Conservation (phyloP, 2,888 invertebrate genomes). For the Poecilobothrus nobilitatus region DNA sequence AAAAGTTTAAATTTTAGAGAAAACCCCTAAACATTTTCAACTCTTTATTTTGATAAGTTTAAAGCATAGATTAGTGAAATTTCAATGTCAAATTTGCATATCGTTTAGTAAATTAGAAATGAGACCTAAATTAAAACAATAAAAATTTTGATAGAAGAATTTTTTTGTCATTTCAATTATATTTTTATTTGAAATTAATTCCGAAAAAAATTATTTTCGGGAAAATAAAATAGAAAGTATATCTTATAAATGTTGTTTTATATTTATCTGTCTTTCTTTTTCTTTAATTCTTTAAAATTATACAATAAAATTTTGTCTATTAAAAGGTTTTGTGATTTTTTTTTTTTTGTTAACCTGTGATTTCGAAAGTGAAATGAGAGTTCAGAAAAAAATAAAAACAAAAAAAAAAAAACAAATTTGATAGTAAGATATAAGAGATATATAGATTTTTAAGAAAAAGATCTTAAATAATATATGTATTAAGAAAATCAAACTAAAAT, state of each 20-base stretch:
- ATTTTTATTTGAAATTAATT: neutral
- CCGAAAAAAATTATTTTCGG: neutral
- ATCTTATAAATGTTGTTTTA: neutral
- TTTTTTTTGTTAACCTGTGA: neutral
- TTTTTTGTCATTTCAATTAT: neutral
- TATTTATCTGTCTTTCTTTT: neutral
- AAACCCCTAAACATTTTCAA: too few species aligned
- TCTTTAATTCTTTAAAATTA: neutral
- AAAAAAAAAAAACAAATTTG: too few species aligned
- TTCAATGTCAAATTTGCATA: slow-evolving; percentile 3
- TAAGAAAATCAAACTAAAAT: too few species aligned
- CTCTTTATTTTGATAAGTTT: too few species aligned
- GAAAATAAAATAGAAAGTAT: neutral
- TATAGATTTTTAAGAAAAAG: too few species aligned
- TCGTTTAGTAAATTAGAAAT: neutral
- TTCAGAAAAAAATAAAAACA: neutral
- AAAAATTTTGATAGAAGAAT: neutral
- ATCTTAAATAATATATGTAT: too few species aligned
- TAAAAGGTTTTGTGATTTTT: neutral
- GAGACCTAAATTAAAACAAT: neutral
- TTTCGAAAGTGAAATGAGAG: neutral
- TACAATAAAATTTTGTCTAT: neutral
- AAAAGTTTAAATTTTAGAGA: too few species aligned
- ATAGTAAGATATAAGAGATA: too few species aligned
- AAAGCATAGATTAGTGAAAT: neutral